Conservation (phyloP, 2,888 invertebrate species). For the Alitta virens region DNA sequence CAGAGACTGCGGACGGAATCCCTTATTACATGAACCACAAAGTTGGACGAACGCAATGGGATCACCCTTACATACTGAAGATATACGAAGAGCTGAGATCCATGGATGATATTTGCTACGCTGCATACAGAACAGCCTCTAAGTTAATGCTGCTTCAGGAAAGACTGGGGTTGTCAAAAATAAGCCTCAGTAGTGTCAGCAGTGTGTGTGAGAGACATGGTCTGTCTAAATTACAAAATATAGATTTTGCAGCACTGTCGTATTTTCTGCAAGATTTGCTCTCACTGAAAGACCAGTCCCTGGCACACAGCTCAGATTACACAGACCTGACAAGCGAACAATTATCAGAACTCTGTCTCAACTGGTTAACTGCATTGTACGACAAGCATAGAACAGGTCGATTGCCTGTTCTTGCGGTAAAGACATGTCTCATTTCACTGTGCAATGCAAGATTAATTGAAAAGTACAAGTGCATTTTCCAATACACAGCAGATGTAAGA, state of each 20-base stretch:
- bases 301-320: background rate
- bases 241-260: conserved; percentile 71
- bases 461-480: conserved; percentile 62
- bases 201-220: conserved; percentile 73
- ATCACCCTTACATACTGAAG: conserved; percentile 45
- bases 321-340: conserved; percentile 44
- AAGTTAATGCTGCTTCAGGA: conserved; percentile 69
- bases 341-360: conserved; percentile 42
- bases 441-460: conserved; percentile 68
- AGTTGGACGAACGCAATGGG: conserved; percentile 44
- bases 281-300: conserved; percentile 17
- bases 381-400: conserved; percentile 58
- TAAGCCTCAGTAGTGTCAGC: conserved; percentile 64
- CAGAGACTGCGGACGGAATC: conserved; percentile 42
- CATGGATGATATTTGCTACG: conserved; percentile 65
- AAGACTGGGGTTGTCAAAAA: conserved; percentile 64
- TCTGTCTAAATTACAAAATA: conserved; percentile 67
- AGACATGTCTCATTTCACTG: conserved; percentile 68
- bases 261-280: conserved; percentile 73
- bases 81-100: conserved; percentile 44
- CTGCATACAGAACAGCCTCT: conserved; percentile 73
- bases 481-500: background rate
- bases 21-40: conserved; percentile 48
- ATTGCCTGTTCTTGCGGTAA: conserved; percentile 69
- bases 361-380: conserved; percentile 46